A percentile compares a stretch with the other conserved stretches of the same genome.
phyloP scores from a whole-genome alignment of 2,888 invertebrate genomes.

The Gisinianus flammeolus region DNA sequence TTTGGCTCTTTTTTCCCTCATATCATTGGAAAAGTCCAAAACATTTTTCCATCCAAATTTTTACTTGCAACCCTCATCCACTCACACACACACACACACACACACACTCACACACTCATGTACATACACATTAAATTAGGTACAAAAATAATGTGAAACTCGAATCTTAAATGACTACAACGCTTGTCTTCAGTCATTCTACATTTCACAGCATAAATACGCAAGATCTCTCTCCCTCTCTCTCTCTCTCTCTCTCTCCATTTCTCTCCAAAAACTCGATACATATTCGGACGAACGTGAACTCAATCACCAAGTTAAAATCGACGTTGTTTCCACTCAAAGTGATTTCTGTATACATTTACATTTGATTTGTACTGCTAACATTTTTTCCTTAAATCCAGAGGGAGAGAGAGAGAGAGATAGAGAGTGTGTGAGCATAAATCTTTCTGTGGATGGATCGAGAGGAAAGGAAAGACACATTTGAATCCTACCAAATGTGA shows the following conservation, averaged over 20 bases:
- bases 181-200: too few species aligned
- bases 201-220: too few species aligned
- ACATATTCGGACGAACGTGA: constrained; percentile 15
- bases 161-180: too few species aligned
- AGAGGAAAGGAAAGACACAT: constrained; percentile 42
- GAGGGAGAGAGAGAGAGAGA: background rate
- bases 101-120: too few species aligned
- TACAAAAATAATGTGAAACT: too few species aligned
- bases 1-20: background rate
- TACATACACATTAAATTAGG: too few species aligned
- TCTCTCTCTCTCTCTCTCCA: too few species aligned
- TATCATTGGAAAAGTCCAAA: too few species aligned
- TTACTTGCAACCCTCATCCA: background rate
- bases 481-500: constrained; percentile 51
- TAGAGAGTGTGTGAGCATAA: constrained; percentile 23
- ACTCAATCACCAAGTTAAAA: constrained; percentile 39
- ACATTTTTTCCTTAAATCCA: background rate
- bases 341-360: constrained; percentile 25
- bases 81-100: background rate
- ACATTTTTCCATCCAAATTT: background rate
- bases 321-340: constrained; percentile 44
- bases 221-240: too few species aligned
- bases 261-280: too few species aligned
- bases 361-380: constrained; percentile 32
- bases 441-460: constrained; percentile 22